Evolutionary conservation across 2,113 vertebrate species (phyloP).

Genomic region (Speoplatyrhinus poulsoni): DNA sequence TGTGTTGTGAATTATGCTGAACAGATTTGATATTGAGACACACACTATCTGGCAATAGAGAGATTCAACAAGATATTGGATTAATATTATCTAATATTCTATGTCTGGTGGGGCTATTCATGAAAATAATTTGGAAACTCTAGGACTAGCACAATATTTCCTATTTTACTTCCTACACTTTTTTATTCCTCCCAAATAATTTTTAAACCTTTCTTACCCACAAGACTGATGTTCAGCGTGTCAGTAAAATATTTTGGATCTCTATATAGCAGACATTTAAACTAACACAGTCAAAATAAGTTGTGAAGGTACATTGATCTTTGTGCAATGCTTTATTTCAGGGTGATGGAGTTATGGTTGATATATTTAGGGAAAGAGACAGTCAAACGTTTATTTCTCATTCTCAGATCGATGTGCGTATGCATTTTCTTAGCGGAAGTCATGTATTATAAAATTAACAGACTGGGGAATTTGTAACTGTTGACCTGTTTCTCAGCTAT

Average conservation of each 20-base stretch:
- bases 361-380: conserved; percentile 27
- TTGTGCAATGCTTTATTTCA: conserved; percentile 3
- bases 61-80: conserved; percentile 1
- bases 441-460: conserved; percentile 21
- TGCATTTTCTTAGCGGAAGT: too few species aligned
- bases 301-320: too few species aligned
- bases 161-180: neutral
- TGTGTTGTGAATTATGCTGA: conserved; percentile 48
- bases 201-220: neutral
- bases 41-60: conserved; percentile 3
- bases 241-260: conserved; percentile 5
- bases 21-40: conserved; percentile 32
- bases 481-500: neutral
- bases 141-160: neutral
- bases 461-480: conserved; percentile 42
- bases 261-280: neutral
- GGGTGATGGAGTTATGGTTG: conserved; percentile 49
- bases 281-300: too few species aligned
- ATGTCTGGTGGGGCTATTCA: conserved; percentile 19
- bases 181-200: neutral
- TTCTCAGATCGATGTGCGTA: conserved; percentile 17
- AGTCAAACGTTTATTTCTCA: conserved; percentile 24
- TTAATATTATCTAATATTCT: conserved; percentile 20
- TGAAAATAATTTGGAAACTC: conserved; percentile 19
- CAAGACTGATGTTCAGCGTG: neutral